Percentiles rank a stretch among this genome's conserved stretches.
Conservation (phyloP, 2,797 vertebrate genomes). For the Sternarchorhynchus goeldii region DNA sequence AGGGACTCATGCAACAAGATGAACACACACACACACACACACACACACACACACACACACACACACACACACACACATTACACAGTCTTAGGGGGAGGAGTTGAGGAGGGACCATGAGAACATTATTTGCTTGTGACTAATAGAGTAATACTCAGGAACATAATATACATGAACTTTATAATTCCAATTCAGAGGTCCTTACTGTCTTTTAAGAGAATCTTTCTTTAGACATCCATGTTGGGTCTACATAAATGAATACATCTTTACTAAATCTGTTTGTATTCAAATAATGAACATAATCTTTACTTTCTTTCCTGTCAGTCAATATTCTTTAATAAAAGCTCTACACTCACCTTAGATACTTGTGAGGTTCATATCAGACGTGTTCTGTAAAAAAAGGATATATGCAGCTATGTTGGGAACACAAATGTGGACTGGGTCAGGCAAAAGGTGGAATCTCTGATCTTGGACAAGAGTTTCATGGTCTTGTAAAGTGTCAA, state of each 20-base stretch:
- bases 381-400: neutral
- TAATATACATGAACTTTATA: too few species aligned
- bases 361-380: neutral
- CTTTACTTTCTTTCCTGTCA: neutral
- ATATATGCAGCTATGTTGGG: neutral
- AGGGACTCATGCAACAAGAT: too few species aligned
- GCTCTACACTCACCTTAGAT: neutral
- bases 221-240: neutral
- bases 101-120: too few species aligned
- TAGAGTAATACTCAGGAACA: too few species aligned
- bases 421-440: neutral
- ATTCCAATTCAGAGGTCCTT: neutral
- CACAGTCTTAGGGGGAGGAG: too few species aligned
- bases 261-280: neutral
- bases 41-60: too few species aligned
- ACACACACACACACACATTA: too few species aligned
- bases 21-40: too few species aligned
- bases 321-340: neutral
- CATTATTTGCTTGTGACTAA: too few species aligned
- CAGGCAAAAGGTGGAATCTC: neutral
- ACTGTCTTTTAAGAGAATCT: neutral
- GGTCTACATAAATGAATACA: neutral
- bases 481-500: neutral
- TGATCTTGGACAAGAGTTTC: neutral
- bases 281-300: slow-evolving; percentile 4